These are phyloP conservation scores for Minunthozetes semirufus DNA, from an alignment of 2,888 invertebrate species.

Conservation along the genomic window DNA sequence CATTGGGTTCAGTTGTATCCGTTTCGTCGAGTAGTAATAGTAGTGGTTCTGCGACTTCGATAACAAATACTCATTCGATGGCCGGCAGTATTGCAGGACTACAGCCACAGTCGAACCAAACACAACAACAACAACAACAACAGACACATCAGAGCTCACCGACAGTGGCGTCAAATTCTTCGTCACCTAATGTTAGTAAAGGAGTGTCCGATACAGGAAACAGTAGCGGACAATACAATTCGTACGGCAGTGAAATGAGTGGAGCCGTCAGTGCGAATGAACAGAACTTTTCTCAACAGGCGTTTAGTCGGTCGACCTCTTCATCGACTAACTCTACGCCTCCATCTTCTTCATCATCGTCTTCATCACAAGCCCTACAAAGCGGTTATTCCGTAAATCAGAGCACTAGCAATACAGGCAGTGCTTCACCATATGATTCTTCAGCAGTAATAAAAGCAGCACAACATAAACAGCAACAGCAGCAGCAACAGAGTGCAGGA, in stretches of 20 bases:
- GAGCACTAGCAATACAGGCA: slow-evolving; percentile 3
- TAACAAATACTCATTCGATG: slow-evolving; percentile 36
- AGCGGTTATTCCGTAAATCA: slow-evolving; percentile 17
- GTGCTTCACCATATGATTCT: slow-evolving; percentile 30
- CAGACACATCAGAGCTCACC: neutral
- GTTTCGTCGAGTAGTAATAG: too few relatives aligned
- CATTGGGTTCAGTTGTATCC: neutral
- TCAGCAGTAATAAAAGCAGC: slow-evolving; percentile 2
- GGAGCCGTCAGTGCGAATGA: slow-evolving; percentile 13
- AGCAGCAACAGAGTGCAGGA: slow-evolving; percentile 18
- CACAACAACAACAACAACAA: too few relatives aligned
- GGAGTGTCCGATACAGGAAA: neutral
- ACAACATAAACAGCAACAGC: neutral
- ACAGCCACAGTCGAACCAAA: slow-evolving; percentile 5
- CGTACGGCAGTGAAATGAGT: slow-evolving; percentile 1
- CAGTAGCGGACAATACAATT: slow-evolving; percentile 15
- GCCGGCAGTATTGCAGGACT: neutral
- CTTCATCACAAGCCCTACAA: slow-evolving; percentile 28
- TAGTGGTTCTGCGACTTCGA: slow-evolving; percentile 30
- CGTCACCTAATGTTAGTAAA: slow-evolving; percentile 6
- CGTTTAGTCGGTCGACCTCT: neutral
- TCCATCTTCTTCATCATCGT: slow-evolving; percentile 27
- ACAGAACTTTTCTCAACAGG: slow-evolving; percentile 20
- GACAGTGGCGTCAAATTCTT: neutral
- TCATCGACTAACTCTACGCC: slow-evolving; percentile 3